Conservation (phyloP, 2,113 vertebrate species). For the Cygnus atratus region DNA sequence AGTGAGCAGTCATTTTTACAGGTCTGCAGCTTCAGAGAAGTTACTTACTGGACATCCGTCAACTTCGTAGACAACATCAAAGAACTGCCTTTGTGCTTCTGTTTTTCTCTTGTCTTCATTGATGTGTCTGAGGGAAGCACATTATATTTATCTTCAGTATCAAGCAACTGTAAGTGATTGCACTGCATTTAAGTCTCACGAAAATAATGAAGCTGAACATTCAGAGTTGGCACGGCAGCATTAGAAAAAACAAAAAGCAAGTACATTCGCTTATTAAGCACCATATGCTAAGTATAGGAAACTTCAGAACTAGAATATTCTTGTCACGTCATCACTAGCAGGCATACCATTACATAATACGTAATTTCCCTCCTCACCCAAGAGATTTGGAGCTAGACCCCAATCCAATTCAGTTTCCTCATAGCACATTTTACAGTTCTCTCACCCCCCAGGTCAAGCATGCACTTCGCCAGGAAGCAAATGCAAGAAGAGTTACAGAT, state of each 20-base stretch:
- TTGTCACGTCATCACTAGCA: not conserved
- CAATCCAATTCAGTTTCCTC: not conserved
- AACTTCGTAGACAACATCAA: conserved; percentile 98
- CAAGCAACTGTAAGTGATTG: not conserved
- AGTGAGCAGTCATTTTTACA: not conserved
- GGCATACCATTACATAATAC: not conserved
- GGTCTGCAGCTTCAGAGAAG: not conserved
- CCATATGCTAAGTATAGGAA: not conserved
- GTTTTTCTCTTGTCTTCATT: conserved; percentile 99
- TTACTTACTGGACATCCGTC: conserved; percentile 96
- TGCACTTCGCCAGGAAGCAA: not conserved
- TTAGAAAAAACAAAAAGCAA: not conserved
- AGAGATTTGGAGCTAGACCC: not conserved
- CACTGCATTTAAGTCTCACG: not conserved
- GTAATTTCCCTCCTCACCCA: not conserved
- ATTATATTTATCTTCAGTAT: not conserved
- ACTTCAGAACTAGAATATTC: not conserved
- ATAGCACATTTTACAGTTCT: not conserved
- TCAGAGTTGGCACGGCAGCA: not conserved
- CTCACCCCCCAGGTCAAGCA: not conserved
- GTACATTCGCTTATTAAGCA: not conserved
- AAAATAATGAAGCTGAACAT: not conserved
- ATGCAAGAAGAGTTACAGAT: not conserved
- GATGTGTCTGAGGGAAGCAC: conserved; percentile 84
- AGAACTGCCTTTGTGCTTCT: conserved; percentile 97